Evolutionary conservation across 2,797 vertebrate species (phyloP).

Genomic region (Clamator glandarius): DNA sequence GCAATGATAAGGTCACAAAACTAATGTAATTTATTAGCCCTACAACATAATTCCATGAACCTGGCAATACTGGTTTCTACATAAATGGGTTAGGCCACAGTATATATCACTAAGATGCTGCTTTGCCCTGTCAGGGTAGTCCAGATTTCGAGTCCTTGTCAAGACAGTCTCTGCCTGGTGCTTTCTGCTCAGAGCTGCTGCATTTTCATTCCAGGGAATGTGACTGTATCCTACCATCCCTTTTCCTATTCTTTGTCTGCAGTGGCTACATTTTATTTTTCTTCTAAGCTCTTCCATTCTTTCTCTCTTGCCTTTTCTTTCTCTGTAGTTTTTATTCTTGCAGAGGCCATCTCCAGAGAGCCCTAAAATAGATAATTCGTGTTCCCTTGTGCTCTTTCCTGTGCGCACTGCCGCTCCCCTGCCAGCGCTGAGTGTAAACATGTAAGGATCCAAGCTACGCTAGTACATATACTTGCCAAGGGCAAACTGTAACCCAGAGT

Average conservation of each 20-base stretch:
- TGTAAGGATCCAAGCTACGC: conserved; percentile 45
- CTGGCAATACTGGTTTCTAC: neutral
- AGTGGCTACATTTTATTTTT: neutral
- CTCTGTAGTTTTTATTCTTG: neutral
- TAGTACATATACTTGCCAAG: conserved; percentile 56
- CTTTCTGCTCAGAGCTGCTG: neutral
- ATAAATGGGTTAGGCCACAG: neutral
- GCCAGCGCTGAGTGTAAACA: conserved; percentile 26
- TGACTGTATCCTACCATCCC: neutral
- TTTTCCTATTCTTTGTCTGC: neutral
- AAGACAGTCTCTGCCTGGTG: neutral
- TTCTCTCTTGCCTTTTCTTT: neutral
- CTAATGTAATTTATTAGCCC: neutral
- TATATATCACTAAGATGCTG: neutral
- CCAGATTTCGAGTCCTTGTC: neutral
- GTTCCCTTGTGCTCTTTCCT: neutral
- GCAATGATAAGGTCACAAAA: neutral
- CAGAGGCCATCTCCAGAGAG: neutral
- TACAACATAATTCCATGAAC: neutral
- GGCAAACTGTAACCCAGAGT: conserved; percentile 60
- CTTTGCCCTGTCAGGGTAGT: neutral
- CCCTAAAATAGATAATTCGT: neutral
- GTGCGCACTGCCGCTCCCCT: conserved; percentile 34
- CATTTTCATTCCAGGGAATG: neutral
- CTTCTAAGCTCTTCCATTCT: neutral